Evolutionary conservation across 2,888 invertebrate genomes (phyloP).

Genomic region (Polydrusus tereticollis): DNA sequence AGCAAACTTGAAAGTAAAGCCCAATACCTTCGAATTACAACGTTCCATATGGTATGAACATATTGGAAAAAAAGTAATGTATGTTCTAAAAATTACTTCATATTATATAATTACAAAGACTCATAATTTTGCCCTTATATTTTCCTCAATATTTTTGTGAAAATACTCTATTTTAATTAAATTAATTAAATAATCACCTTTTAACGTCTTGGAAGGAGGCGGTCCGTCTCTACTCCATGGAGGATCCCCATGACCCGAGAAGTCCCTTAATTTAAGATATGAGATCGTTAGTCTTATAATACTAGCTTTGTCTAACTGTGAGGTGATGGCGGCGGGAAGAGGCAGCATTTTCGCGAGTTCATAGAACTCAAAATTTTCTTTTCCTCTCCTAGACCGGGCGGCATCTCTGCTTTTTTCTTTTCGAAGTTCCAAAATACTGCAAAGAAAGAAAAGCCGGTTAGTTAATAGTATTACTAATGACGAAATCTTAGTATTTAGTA

Average conservation of each 20-base stretch:
- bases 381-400: slow-evolving; percentile 90
- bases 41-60: no score
- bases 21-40: no score
- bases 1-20: no score
- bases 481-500: not conserved
- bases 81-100: no score
- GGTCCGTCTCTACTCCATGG: slow-evolving; percentile 92
- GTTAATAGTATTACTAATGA: not conserved
- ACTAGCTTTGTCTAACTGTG: slow-evolving; percentile 95
- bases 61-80: no score
- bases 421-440: slow-evolving; percentile 91
- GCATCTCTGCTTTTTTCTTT: slow-evolving; percentile 96
- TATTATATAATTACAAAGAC: no score
- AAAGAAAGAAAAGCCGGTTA: slow-evolving; percentile 64
- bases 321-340: slow-evolving; percentile 90
- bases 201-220: slow-evolving; percentile 82
- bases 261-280: slow-evolving; percentile 94
- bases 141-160: no score
- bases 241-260: slow-evolving; percentile 95
- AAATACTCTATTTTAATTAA: no score
- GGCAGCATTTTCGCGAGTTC: slow-evolving; percentile 96
- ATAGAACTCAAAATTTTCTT: slow-evolving; percentile 97
- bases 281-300: slow-evolving; percentile 97
- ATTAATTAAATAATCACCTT: slow-evolving; percentile 79
- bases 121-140: no score